Evolutionary conservation across 2,888 invertebrate genomes (phyloP), one percentile per base, ranked within the genome.

Genomic region (Drosophila phalerata): DNA sequence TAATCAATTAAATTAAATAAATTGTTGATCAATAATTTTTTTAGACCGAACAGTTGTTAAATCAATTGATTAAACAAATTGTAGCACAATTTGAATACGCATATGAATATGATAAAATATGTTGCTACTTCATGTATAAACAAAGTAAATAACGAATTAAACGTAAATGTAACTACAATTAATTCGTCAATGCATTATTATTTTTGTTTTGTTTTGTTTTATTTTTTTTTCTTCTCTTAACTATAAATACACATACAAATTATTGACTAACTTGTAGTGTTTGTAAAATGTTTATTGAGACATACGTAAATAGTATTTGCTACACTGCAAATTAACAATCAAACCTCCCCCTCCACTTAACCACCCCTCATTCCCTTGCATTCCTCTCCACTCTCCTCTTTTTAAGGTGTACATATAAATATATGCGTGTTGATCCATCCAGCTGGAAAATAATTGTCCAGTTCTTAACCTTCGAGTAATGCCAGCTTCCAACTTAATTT

Each of bases 31-130:
- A 70, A 48, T 32, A 15, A 37, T 70, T 62, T 72, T 73, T 73
- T 68, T 57, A 68, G 52, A 43, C 17, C 56, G 56, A 57, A 8
- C 62, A 48, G 42, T 56, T 68, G 65, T 64, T 52, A 32, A 58
- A 58, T 42, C 58, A 47, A 57, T 63, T 75, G 77, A 47, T 47
- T 47, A 47, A 47, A 71, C 43, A 52, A 30, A 22, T 40, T 63
- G 65, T 75, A 70, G 77, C 77, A 70, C 76, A 77, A 79, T 66
- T 64, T 74, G 25, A 66, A 51, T 56, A 47, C 32, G 15, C 52
- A 22, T 49, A 60, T 62, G 42, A 47, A 48, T 76, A 32, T 30
- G 19, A 55, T 19, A 13, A 32, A 32, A 32, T 19, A 32, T 57
- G 15, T 47, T 40, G 73, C 76, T 75, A 69, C 56, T 8, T 10